A percentile compares a stretch with the other conserved stretches of the same genome.
These are phyloP conservation scores for Mycogona germanica DNA, from an alignment of 2,888 invertebrate species.

Conservation along the genomic window DNA sequence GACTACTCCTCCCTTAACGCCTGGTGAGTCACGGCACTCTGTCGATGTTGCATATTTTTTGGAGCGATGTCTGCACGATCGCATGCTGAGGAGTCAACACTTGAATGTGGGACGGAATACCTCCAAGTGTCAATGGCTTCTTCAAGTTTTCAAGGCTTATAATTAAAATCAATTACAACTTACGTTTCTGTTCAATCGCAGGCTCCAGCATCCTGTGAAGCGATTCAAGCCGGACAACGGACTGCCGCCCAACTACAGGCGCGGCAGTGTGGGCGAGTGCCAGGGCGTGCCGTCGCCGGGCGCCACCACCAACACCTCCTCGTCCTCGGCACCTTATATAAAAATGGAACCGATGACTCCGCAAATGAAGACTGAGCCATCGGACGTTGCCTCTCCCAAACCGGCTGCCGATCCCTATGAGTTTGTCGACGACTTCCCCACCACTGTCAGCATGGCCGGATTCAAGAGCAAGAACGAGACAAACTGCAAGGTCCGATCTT, in stretches of 20 bases:
- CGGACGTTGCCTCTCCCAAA: slow-evolving; percentile 19
- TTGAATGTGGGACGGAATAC: too few species aligned
- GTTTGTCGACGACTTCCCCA: slow-evolving; percentile 50
- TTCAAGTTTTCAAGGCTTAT: background rate
- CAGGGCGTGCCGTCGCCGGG: slow-evolving; percentile 12
- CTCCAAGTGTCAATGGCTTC: too few species aligned
- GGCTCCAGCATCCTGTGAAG: slow-evolving; percentile 85
- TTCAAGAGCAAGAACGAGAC: slow-evolving; percentile 32
- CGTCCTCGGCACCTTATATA: background rate
- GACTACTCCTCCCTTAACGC: slow-evolving; percentile 74
- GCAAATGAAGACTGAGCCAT: slow-evolving; percentile 14
- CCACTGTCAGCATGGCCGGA: slow-evolving; percentile 36
- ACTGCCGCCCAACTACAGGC: slow-evolving; percentile 23
- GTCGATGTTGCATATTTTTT: slow-evolving; percentile 10
- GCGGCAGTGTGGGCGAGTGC: slow-evolving; percentile 5
- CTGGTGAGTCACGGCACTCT: slow-evolving; percentile 47
- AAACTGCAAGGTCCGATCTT: slow-evolving; percentile 8
- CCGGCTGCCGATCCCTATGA: slow-evolving; percentile 52
- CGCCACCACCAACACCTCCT: background rate
- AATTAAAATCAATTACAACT: background rate
- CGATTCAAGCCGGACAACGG: slow-evolving; percentile 50
- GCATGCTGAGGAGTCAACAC: too few species aligned
- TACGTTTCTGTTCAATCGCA: slow-evolving; percentile 24
- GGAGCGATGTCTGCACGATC: too few species aligned
- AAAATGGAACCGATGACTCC: slow-evolving; percentile 21